Conservation (phyloP, 1,140 invertebrate species). For the Caligus rogercresseyi region DNA sequence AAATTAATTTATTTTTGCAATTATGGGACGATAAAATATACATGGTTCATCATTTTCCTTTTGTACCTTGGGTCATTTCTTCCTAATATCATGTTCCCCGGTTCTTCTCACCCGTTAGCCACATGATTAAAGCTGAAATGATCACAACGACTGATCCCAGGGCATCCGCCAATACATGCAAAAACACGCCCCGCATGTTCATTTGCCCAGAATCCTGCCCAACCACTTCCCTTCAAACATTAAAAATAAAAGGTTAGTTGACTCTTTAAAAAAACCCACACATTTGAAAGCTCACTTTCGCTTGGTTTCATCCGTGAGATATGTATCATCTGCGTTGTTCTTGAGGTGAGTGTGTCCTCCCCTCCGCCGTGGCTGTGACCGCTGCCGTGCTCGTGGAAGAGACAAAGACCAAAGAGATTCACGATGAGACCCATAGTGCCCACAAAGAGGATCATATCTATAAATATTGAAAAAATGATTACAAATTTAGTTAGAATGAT, state of each 20-base stretch:
- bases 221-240: neutral
- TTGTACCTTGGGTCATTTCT: no score
- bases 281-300: constrained; percentile 29
- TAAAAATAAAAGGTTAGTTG: neutral
- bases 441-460: constrained; percentile 49
- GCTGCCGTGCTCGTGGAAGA: constrained; percentile 47
- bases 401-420: constrained; percentile 58
- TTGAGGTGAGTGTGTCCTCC: neutral
- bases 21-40: no score
- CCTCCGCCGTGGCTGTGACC: constrained; percentile 24
- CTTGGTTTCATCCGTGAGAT: constrained; percentile 2
- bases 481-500: no score
- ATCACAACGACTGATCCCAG: constrained; percentile 88
- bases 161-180: constrained; percentile 92
- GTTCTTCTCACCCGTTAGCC: constrained; percentile 33
- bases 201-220: constrained; percentile 50
- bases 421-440: constrained; percentile 58
- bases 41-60: no score
- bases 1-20: no score
- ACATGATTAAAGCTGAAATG: constrained; percentile 72
- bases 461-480: no score
- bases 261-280: constrained; percentile 23
- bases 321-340: neutral
- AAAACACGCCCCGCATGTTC: constrained; percentile 94
- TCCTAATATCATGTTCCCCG: no score